These are phyloP conservation scores for Patiria pectinifera DNA, from an alignment of 53 echinoderm and acorn worm genomes.

Conservation along the genomic window DNA sequence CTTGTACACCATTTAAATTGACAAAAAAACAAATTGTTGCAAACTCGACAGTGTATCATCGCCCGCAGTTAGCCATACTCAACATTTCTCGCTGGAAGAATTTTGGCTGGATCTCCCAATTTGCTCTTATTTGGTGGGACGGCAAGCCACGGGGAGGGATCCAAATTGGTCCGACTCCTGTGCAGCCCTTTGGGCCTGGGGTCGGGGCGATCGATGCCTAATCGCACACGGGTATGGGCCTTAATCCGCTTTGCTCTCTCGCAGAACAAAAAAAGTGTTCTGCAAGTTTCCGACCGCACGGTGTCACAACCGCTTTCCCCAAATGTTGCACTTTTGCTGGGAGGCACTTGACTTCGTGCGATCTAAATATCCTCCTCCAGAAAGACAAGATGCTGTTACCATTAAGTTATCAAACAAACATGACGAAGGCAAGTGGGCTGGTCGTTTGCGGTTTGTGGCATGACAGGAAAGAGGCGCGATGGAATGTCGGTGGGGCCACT, in stretches of 20 bases:
- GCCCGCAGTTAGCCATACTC: too few relatives aligned
- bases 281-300: not conserved
- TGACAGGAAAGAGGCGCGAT: too few relatives aligned
- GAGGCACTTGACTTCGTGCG: not conserved
- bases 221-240: not conserved
- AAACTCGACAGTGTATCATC: too few relatives aligned
- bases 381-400: not conserved
- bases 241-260: constrained; percentile 28
- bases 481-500: too few relatives aligned
- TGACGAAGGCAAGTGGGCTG: too few relatives aligned
- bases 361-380: not conserved
- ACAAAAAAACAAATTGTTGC: too few relatives aligned
- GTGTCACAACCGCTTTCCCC: not conserved
- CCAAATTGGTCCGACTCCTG: not conserved
- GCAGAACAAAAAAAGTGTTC: constrained; percentile 5
- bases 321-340: not conserved
- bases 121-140: not conserved
- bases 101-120: not conserved
- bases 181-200: not conserved
- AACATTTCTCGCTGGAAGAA: too few relatives aligned
- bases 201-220: constrained; percentile 29
- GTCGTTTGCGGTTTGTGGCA: too few relatives aligned
- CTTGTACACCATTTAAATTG: too few relatives aligned
- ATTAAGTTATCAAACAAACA: too few relatives aligned
- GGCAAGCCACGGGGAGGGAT: not conserved